Evolutionary conservation across 1,140 invertebrate genomes (phyloP).

Genomic region (Conus ventricosus): DNA sequence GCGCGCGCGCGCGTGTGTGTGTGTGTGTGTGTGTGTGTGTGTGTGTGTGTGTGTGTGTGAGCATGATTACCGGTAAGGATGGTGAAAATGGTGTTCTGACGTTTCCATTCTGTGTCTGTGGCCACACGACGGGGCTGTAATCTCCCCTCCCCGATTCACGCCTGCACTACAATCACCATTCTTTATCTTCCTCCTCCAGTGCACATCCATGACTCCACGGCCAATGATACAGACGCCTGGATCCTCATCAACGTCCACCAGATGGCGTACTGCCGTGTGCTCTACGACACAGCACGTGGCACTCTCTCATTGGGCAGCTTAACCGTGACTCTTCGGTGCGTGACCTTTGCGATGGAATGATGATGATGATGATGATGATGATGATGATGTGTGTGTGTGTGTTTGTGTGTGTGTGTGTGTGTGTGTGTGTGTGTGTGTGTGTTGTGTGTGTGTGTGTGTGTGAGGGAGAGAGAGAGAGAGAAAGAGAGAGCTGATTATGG

Average conservation of each 20-base stretch:
- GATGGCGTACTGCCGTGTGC: slow-evolving; percentile 89
- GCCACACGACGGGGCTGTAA: too few relatives aligned
- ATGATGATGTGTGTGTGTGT: not conserved
- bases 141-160: too few relatives aligned
- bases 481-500: too few relatives aligned
- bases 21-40: too few relatives aligned
- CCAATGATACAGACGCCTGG: slow-evolving; percentile 41
- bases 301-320: slow-evolving; percentile 57
- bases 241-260: slow-evolving; percentile 76
- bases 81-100: too few relatives aligned
- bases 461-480: too few relatives aligned
- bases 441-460: not conserved
- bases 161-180: too few relatives aligned
- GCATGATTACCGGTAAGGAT: too few relatives aligned
- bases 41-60: too few relatives aligned
- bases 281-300: slow-evolving; percentile 82
- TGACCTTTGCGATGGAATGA: not conserved
- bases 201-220: not conserved
- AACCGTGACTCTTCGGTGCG: slow-evolving; percentile 80
- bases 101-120: too few relatives aligned
- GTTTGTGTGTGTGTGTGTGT: not conserved
- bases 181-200: not conserved
- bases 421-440: not conserved
- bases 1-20: too few relatives aligned
- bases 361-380: too few relatives aligned